Percentiles rank a stretch among this genome's conserved stretches.
Evolutionary conservation across 2,113 vertebrate species (phyloP).

Genomic region (Dicrurus megarhynchus): DNA sequence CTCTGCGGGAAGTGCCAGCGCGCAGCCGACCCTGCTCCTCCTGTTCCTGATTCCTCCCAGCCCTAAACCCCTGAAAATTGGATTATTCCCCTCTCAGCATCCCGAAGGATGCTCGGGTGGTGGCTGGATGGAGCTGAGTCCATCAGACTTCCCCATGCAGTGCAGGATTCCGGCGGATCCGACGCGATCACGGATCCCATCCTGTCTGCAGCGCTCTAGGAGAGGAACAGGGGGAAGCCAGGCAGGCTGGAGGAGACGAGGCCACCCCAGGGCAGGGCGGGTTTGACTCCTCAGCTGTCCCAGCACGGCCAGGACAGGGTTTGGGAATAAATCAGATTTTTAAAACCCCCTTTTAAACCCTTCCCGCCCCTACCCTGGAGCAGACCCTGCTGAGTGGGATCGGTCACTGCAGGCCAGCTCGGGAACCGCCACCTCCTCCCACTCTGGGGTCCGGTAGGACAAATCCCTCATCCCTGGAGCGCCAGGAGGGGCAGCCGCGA

Average conservation of each 20-base stretch:
- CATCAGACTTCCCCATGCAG: fast-evolving
- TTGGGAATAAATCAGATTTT: background rate
- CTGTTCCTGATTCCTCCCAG: fast-evolving
- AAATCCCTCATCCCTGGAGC: background rate
- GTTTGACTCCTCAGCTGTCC: background rate
- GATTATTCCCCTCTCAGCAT: background rate
- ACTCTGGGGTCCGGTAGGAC: background rate
- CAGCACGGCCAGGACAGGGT: fast-evolving
- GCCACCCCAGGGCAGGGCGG: background rate
- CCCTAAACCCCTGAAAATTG: fast-evolving
- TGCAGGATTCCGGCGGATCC: fast-evolving
- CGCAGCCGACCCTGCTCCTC: fast-evolving
- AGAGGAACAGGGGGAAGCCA: fast-evolving
- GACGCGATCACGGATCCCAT: fast-evolving
- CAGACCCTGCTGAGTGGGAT: background rate
- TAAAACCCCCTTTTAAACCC: background rate
- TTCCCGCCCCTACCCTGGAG: background rate
- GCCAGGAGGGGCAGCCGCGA: background rate
- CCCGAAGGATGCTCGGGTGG: background rate
- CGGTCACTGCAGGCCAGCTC: background rate
- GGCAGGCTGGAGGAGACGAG: background rate
- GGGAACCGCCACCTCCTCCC: background rate
- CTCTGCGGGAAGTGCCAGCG: fast-evolving
- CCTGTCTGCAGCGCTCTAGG: fast-evolving
- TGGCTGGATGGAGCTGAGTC: background rate